phyloP scores from a whole-genome alignment of 2,797 vertebrate species.

The Tenualosa ilisha region DNA sequence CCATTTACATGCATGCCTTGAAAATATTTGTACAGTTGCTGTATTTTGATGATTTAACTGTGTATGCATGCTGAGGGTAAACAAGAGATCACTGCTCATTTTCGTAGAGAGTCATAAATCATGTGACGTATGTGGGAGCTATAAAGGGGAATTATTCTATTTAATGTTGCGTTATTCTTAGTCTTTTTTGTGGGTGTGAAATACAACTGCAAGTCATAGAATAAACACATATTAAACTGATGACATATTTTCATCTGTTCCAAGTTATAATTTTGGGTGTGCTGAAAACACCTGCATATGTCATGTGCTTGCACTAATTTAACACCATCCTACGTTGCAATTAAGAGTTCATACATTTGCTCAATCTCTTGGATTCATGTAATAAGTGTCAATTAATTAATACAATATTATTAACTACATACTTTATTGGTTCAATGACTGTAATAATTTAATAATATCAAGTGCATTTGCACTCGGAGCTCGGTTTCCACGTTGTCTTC shows the following conservation, averaged over 20 bases:
- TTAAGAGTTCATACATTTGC: neutral
- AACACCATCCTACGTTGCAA: neutral
- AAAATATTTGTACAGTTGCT: neutral
- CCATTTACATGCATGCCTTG: too few relatives aligned
- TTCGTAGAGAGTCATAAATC: too few relatives aligned
- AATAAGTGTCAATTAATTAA: neutral
- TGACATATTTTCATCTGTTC: neutral
- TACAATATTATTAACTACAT: too few relatives aligned
- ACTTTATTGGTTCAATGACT: too few relatives aligned
- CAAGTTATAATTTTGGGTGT: neutral
- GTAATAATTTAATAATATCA: too few relatives aligned
- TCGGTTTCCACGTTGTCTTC: too few relatives aligned
- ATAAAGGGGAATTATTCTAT: too few relatives aligned
- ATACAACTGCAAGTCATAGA: neutral
- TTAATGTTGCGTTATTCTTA: too few relatives aligned
- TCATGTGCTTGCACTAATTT: neutral
- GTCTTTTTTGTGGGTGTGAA: neutral
- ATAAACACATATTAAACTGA: neutral
- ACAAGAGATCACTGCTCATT: neutral
- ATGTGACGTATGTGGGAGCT: too few relatives aligned
- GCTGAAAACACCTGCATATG: neutral
- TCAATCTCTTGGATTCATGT: neutral
- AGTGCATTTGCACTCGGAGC: too few relatives aligned
- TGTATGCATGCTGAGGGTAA: neutral
- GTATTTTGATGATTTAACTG: neutral